Evolutionary conservation across 2,888 invertebrate genomes (phyloP).

Genomic region (Cataglyphis livida): DNA sequence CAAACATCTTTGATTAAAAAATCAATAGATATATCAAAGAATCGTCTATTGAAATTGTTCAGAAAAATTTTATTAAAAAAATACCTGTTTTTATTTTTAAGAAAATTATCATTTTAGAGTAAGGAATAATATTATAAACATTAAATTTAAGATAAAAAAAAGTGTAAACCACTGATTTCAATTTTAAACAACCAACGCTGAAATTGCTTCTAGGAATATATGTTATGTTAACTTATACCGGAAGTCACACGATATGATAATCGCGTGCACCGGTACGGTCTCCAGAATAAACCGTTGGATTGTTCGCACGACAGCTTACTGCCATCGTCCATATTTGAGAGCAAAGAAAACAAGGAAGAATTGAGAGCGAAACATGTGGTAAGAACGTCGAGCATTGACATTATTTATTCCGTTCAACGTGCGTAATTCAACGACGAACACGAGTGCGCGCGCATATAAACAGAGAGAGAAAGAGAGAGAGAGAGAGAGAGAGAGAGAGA

Average conservation of each 20-base stretch:
- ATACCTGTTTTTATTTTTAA: neutral
- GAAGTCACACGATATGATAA: slow-evolving; percentile 57
- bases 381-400: neutral
- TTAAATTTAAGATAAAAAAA: neutral
- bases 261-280: slow-evolving; percentile 46
- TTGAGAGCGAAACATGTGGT: neutral
- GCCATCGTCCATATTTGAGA: slow-evolving; percentile 16
- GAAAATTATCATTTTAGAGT: neutral
- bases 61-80: neutral
- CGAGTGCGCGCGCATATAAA: neutral
- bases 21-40: neutral
- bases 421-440: neutral
- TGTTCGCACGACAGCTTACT: slow-evolving; percentile 31
- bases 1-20: neutral
- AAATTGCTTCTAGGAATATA: slow-evolving; percentile 24
- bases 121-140: neutral
- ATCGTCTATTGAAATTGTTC: neutral
- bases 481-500: no score
- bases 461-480: neutral
- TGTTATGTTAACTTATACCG: slow-evolving; percentile 39
- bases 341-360: slow-evolving; percentile 36
- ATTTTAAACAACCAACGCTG: neutral
- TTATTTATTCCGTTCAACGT: neutral
- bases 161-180: neutral
- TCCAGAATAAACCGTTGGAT: slow-evolving; percentile 38